Base-by-base conservation (phyloP, 2,888 invertebrate species). In the Megalurothrips usitatus region DNA sequence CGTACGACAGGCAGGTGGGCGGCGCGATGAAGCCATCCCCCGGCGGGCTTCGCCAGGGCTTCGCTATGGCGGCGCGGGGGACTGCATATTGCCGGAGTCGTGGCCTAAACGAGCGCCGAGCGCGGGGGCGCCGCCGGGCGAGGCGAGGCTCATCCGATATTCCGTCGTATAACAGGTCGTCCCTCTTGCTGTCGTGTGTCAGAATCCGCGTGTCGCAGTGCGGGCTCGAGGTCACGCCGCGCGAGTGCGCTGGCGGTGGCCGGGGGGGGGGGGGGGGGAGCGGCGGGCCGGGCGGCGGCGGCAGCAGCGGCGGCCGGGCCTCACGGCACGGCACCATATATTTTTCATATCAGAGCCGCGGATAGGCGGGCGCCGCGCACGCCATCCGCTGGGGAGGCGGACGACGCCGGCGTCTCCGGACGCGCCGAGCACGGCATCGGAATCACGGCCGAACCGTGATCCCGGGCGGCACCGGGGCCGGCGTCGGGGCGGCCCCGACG, bases 241-340 rank as follows among this genome's bases (percentile, higher is more conserved):
- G 43, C 78, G 43, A 78, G 43, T 78, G 78, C 78, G 26, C 78
- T 28, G 78, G 26, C 78, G 43, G 78, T 3, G n/a, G 78, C 8
- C n/a, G 78, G 78, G 17, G 78, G 78, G 78, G 17, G 78, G 78
- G 14, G 78, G 78, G 28, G 78, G n/a, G 78, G 14, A 12, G n/a
- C 8, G 78, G 26, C 3, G 26, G 78, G 43, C 6, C 78, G 12
- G 78, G 6, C 6, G 28, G 43, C 78, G 6, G 11, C 78, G 43
- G 28, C 78, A 4, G 43, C 78, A 26, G 28, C 78, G n/a, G n/a
- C 26, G 9, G n/a, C 78, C 78, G 17, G 58, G 58, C 58, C 14
- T 58, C 58, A 58, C 58, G 58, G 58, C 58, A 58, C 17, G 58
- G 68, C 68, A 75, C 68, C 68, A 75, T 75, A 26, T 23, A 75